These are phyloP conservation scores for Daktulosphaira vitifoliae DNA, from an alignment of 1,140 invertebrate species.

Conservation along the genomic window DNA sequence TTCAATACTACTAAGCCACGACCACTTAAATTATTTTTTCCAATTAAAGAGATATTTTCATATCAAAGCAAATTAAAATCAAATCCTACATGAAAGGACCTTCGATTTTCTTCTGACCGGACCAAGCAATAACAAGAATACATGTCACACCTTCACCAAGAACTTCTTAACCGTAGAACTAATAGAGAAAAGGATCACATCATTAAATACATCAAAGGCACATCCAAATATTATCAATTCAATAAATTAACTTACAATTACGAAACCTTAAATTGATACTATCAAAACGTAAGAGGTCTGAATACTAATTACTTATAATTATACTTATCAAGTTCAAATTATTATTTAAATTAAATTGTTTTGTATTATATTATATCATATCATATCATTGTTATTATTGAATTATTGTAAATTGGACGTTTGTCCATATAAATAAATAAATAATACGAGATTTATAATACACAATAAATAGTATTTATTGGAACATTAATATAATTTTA, in stretches of 20 bases:
- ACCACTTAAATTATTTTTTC: not conserved
- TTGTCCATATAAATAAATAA: no score
- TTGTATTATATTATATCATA: no score
- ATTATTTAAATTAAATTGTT: no score
- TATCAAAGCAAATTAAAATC: conserved; percentile 5
- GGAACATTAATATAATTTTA: no score
- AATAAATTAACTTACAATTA: not conserved
- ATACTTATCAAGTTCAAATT: not conserved
- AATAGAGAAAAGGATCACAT: not conserved
- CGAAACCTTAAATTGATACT: not conserved
- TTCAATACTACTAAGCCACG: conserved; percentile 2
- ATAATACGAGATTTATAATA: no score
- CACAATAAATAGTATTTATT: no score
- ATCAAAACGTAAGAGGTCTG: conserved; percentile 5
- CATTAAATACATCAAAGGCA: conserved; percentile 7
- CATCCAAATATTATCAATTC: not conserved
- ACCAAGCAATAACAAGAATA: not conserved
- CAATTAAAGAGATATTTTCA: conserved; percentile 6
- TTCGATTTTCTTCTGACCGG: not conserved
- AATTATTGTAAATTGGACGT: no score
- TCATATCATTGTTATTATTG: no score
- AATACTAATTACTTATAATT: conserved; percentile 11
- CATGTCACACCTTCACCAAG: no score
- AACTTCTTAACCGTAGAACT: not conserved
- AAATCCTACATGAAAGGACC: not conserved